Base-by-base conservation (phyloP, 2,797 vertebrate species). In the Gymnoscopelus microlampas region DNA sequence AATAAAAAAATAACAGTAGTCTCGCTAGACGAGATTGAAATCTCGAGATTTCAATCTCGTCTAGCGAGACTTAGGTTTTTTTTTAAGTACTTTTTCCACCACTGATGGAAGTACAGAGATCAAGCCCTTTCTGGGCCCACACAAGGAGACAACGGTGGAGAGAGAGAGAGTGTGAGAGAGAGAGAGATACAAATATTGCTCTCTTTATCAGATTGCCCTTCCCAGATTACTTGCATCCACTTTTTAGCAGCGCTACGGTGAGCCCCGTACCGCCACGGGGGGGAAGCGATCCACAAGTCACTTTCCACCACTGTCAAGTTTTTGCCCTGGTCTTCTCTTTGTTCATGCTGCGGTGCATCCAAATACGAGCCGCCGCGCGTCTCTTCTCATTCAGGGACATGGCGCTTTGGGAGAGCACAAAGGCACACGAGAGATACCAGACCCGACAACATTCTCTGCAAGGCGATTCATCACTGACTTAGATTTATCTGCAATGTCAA, bases 341-440 rank as follows among this genome's bases (percentile, higher is more conserved):
- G 49, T 64, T 19, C 19, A 66, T 65, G 70, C 68, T 80, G 47
- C 71, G 61, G 71, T 81, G 79, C 59, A 60, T 68, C 75, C 70
- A 63, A 83, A 82, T 64, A 73, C 29, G 15, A 76, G 61, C 74
- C n/a, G 1, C 56, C 47, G 53, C 74, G 61, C 12, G n/a, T 66
- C 62, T 47, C 19, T 55, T 75, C 77, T 56, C 35, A 62, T 66
- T 53, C 66, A 14, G 24, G 14, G 67, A 71, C 74, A 79, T 63
- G 77, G 75, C 70, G 79, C 71, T 84, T 63, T 86, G 60, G 53
- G 57, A 50, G 54, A 82, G 61, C 72, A 83, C 72, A 86, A 86
- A 76, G 13, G 2, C 13, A 12, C n/a, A 1, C 58, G 1, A 63
- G 48, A 60, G 49, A 71, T 23, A 63, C 54, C 47, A 10, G 68